Percentiles rank a stretch among this genome's conserved stretches.
These are phyloP conservation scores for Drosophila mercatorum DNA, from an alignment of 2,888 invertebrate species.

Conservation along the genomic window DNA sequence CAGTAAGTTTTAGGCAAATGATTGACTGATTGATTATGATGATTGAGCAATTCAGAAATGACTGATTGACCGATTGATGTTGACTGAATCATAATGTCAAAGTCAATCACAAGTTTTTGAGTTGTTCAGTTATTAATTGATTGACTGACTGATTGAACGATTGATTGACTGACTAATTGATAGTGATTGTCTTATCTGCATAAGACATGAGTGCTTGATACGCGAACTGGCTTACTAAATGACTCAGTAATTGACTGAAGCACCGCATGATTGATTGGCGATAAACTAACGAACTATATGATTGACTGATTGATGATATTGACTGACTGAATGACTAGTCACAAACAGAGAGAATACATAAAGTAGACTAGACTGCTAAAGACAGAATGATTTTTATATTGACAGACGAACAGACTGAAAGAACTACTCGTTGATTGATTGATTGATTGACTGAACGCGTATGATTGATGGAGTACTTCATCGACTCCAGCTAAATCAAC, in stretches of 20 bases:
- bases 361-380: background rate
- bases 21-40: background rate
- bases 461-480: background rate
- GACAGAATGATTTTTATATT: too few relatives aligned
- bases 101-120: too few relatives aligned
- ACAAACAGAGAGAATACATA: too few relatives aligned
- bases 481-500: too few relatives aligned
- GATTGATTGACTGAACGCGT: background rate
- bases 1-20: conserved; percentile 15
- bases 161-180: conserved; percentile 1
- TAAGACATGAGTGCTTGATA: too few relatives aligned
- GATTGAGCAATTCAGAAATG: background rate
- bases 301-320: background rate
- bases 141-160: background rate
- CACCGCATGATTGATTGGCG: too few relatives aligned
- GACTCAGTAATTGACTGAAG: too few relatives aligned
- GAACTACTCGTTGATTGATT: background rate
- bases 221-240: too few relatives aligned
- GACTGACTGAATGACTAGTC: too few relatives aligned
- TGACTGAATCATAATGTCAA: background rate
- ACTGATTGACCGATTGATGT: background rate
- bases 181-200: too few relatives aligned
- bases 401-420: too few relatives aligned
- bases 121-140: background rate
- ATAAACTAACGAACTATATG: background rate